A percentile compares a stretch with the other conserved stretches of the same genome.
Evolutionary conservation across 2,113 vertebrate genomes (phyloP).

Genomic region (Grantiella picta): DNA sequence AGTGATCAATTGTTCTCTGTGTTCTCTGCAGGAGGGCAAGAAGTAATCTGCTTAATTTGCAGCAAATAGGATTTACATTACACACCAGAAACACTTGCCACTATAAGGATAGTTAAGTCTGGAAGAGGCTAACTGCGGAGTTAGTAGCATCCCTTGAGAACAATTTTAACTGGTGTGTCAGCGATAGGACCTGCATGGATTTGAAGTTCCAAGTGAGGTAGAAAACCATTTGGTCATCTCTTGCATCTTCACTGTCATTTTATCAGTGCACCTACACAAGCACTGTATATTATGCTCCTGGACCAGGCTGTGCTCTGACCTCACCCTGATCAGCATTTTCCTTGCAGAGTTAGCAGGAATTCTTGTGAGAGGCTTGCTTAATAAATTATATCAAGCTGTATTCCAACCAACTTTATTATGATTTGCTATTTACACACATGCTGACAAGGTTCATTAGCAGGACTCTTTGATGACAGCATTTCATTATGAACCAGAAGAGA

Average conservation of each 20-base stretch:
- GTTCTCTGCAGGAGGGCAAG: not conserved
- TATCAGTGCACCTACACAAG: not conserved
- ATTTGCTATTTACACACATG: not conserved
- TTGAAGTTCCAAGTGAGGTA: not conserved
- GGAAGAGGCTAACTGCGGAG: not conserved
- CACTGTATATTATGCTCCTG: rapidly evolving
- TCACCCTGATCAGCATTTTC: not conserved
- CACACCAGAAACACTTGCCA: not conserved
- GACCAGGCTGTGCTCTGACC: not conserved
- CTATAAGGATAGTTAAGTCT: not conserved
- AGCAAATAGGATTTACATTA: slow-evolving; percentile 30
- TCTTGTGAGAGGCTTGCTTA: not conserved
- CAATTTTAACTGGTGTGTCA: not conserved
- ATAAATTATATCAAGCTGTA: not conserved
- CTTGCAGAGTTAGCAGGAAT: not conserved
- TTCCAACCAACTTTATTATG: not conserved
- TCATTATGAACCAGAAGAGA: not conserved
- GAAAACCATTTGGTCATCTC: not conserved
- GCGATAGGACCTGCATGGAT: not conserved
- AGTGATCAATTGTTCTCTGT: not conserved
- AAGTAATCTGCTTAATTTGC: slow-evolving; percentile 17
- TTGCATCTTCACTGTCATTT: not conserved
- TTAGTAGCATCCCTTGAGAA: not conserved
- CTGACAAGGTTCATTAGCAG: not conserved
- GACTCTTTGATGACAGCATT: not conserved